Evolutionary conservation across 2,888 invertebrate species (phyloP), one percentile per base, ranked within the genome.

Genomic region (Spisula solida): DNA sequence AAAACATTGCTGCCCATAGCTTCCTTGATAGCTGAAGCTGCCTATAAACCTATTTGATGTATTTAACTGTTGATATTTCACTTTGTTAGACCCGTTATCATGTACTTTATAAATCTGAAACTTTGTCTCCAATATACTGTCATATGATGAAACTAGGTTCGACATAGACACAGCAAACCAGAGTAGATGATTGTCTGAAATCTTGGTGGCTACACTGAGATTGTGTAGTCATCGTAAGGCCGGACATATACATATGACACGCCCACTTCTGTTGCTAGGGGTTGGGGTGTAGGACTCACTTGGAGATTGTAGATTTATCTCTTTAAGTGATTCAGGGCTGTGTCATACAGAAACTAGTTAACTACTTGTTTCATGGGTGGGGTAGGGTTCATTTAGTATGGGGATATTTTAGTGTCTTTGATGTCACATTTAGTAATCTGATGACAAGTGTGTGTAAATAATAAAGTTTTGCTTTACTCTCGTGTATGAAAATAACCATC

Each of bases 351-450:
- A 83, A 56, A 56, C 60, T 14, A 48, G 70, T 81, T 25, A 41
- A 8, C n/a, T 55, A 12, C 75, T 51, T 20, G 25, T 82, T 70
- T 79, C 85, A 78, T n/a, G 81, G 86, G 89, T 48, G 34, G 86
- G 88, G 82, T 60, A 16, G 87, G 87, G 48, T 82, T 79, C 66
- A 75, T 75, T 29, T 75, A 75, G 31, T 70, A 47, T 29, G 70
- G 70, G 86, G 78, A 56, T 25, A 25, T 20, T 29, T 75, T 79
- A 5, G 87, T 87, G 87, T 82, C 66, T 41, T 0, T 89, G 89
- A 82, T 89, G 89, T 86, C 86, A 55, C 86, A 89, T 86, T 89
- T 86, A 89, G 89, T 89, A 89, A 89, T 89, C 89, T 89, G 89
- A 86, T 86, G 88, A 86, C 88, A 86, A 81, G 56, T n/a, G 14